Evolutionary conservation across 2,888 invertebrate species (phyloP).

Genomic region (Cataglyphis livida): DNA sequence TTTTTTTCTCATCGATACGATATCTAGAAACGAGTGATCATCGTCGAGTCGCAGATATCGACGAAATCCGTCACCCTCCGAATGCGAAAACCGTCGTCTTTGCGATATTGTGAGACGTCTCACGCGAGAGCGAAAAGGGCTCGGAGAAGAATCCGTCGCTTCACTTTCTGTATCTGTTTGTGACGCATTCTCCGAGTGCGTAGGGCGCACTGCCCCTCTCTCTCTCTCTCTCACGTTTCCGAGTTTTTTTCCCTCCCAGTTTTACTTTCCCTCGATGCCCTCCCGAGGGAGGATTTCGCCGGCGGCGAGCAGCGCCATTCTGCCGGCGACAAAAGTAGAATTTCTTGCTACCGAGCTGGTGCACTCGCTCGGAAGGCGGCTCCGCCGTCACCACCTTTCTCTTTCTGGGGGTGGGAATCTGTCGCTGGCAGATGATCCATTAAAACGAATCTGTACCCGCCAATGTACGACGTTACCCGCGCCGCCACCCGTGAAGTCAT

Average conservation of each 20-base stretch:
- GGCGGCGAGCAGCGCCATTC: slow-evolving; percentile 62
- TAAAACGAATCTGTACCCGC: slow-evolving; percentile 72
- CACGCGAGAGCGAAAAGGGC: neutral
- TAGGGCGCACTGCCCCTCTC: slow-evolving; percentile 36
- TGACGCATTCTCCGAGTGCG: slow-evolving; percentile 69
- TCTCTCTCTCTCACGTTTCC: slow-evolving; percentile 19
- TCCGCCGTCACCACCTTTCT: slow-evolving; percentile 35
- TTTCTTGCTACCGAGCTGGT: slow-evolving; percentile 72
- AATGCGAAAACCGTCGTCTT: slow-evolving; percentile 27
- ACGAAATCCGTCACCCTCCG: slow-evolving; percentile 33
- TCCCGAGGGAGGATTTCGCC: slow-evolving; percentile 35
- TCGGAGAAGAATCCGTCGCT: slow-evolving; percentile 1
- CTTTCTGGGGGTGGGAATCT: slow-evolving; percentile 63
- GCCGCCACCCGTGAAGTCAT: slow-evolving; percentile 57
- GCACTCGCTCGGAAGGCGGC: slow-evolving; percentile 72
- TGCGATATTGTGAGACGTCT: slow-evolving; percentile 15
- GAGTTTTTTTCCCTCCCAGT: slow-evolving; percentile 19
- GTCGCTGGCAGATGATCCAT: slow-evolving; percentile 81
- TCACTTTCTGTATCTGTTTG: slow-evolving; percentile 66
- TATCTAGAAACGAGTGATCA: slow-evolving; percentile 27
- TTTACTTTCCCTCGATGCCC: slow-evolving; percentile 52
- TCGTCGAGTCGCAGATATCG: slow-evolving; percentile 35
- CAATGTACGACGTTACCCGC: slow-evolving; percentile 44
- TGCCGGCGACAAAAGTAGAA: slow-evolving; percentile 78
- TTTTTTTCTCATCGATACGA: neutral